phyloP scores from a whole-genome alignment of 2,797 vertebrate genomes.

The Pogonophryne albipinna region DNA sequence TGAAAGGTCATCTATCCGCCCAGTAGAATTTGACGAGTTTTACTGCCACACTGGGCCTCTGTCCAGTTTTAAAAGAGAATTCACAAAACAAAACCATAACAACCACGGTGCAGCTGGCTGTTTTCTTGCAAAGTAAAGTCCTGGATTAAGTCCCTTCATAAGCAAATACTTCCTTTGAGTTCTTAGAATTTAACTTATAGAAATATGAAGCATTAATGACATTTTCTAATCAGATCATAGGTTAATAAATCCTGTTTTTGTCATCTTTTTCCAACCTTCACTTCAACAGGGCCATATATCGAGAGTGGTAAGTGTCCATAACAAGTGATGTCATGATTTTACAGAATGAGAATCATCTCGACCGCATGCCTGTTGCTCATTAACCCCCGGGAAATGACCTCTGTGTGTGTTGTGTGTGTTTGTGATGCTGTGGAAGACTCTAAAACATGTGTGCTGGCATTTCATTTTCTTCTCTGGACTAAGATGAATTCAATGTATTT shows the following conservation, averaged over 20 bases:
- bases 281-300: conserved; percentile 84
- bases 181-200: background rate
- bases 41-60: conserved; percentile 28
- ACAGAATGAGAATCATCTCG: conserved; percentile 78
- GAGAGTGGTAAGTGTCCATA: conserved; percentile 85
- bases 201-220: background rate
- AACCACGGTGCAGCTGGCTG: background rate
- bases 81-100: conserved; percentile 43
- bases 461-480: conserved; percentile 30
- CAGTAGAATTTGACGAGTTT: conserved; percentile 25
- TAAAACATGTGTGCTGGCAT: conserved; percentile 27
- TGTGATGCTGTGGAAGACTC: conserved; percentile 10
- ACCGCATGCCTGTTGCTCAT: conserved; percentile 77
- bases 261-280: conserved; percentile 65
- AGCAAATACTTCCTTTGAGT: background rate
- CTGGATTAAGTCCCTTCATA: background rate
- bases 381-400: conserved; percentile 73
- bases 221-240: background rate
- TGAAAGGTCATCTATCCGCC: conserved; percentile 29
- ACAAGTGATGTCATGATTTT: conserved; percentile 60
- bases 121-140: conserved; percentile 13
- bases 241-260: conserved; percentile 63
- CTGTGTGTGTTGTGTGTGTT: conserved; percentile 27
- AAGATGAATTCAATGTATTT: conserved; percentile 24
- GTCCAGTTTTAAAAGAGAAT: conserved; percentile 41